Conservation (phyloP, 2,888 invertebrate genomes). For the Ectemnius lituratus region DNA sequence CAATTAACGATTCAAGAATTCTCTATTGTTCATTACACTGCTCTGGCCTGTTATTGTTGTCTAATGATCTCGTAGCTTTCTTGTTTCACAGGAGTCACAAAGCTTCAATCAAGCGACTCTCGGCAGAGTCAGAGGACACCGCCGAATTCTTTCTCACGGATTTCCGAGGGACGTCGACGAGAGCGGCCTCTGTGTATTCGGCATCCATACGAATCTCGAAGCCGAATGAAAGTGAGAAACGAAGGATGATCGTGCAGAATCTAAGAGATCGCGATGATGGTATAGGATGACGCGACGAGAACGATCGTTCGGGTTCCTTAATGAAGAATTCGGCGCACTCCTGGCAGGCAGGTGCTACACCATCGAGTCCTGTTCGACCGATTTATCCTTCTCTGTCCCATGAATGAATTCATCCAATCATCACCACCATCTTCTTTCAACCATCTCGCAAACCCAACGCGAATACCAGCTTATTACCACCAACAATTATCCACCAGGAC, state of each 20-base stretch:
- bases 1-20: no score
- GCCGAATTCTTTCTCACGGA: constrained; percentile 46
- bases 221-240: constrained; percentile 41
- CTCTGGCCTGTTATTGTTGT: no score
- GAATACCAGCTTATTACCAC: constrained; percentile 28
- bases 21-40: no score
- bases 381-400: constrained; percentile 43
- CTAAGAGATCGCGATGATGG: constrained; percentile 48
- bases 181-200: neutral
- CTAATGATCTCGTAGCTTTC: no score
- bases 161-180: constrained; percentile 27
- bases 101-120: constrained; percentile 15
- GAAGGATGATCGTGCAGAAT: constrained; percentile 57
- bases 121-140: neutral
- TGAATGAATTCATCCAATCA: constrained; percentile 61
- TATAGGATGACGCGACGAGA: constrained; percentile 53
- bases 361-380: constrained; percentile 58
- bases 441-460: constrained; percentile 12
- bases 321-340: constrained; percentile 61
- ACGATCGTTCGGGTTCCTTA: constrained; percentile 35
- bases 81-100: no score
- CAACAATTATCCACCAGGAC: constrained; percentile 30
- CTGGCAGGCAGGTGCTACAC: constrained; percentile 53
- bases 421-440: constrained; percentile 18
- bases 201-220: neutral